Evolutionary conservation across 2,113 vertebrate genomes (phyloP), one percentile per base, ranked within the genome.

Genomic region (Lota lota): DNA sequence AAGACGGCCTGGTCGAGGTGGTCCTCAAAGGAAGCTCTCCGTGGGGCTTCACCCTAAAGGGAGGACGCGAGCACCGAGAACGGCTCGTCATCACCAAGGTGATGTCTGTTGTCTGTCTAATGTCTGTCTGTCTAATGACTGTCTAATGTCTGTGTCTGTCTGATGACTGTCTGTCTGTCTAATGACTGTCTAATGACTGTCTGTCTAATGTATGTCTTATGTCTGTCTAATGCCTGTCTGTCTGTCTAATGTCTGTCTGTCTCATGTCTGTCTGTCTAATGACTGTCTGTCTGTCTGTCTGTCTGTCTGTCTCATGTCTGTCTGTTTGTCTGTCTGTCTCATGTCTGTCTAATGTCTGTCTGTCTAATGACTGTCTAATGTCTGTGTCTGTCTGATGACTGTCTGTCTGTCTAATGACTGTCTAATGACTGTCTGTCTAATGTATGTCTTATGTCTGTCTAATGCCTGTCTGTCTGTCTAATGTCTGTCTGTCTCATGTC

Each of bases 21-120:
- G 77, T 74, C 66, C 87, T 85, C 33, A 64, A 6, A 47, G 85
- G 80, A 5, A 81, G 91, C 20, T 93, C 94, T 1, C 95, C 95
- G 0, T 96, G 95, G 95, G 95, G 95, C 64, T 97, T 96, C 86
- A 95, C 93, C 16, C 70, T 96, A 67, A 94, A 93, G 78, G 95
- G 95, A 62, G 94, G 95, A 16, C 92, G 81, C 1, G 95, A 97
- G 79, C 93, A 95, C 73, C 76, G 93, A 2, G 95, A 97, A 78
- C 94, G 93, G 1, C 93, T 97, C 67, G 74, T 95, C 85, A 94
- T 96, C 85, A 95, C 94, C 2, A 96, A 95, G 94, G 94, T 95
- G 79, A 85, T 2, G 40, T 47, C 40, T 47, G 40, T 47, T 47
- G 40, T 47, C 40, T 47, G 10, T 47, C 40, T 33, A 7, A 3